phyloP scores from a whole-genome alignment of 2,797 vertebrate genomes.

The Austrolebias charrua region DNA sequence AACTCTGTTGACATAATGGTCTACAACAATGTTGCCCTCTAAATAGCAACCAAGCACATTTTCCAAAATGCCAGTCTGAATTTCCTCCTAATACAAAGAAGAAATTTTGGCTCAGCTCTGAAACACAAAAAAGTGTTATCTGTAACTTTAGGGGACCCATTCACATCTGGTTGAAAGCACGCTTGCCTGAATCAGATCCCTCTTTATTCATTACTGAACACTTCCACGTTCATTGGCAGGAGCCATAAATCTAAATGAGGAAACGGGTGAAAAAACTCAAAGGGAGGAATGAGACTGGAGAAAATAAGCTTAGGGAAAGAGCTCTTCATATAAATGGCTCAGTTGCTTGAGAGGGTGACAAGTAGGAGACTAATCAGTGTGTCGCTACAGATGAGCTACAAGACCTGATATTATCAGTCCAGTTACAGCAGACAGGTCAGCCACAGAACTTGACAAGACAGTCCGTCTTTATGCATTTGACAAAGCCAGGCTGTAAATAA shows the following conservation, averaged over 20 bases:
- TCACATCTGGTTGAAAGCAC: conserved; percentile 40
- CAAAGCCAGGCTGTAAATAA: background rate
- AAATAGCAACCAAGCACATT: conserved; percentile 2
- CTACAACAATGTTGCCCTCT: background rate
- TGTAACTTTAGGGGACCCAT: conserved; percentile 28
- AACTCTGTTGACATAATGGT: background rate
- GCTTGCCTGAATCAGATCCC: conserved; percentile 47
- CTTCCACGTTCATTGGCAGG: conserved; percentile 38
- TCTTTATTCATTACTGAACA: conserved; percentile 51
- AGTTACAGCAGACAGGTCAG: conserved; percentile 31
- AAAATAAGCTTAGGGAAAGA: conserved; percentile 56
- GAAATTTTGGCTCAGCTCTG: background rate
- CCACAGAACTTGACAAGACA: conserved; percentile 13
- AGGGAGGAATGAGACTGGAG: conserved; percentile 46
- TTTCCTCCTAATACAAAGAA: conserved; percentile 5
- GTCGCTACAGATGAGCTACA: conserved; percentile 23
- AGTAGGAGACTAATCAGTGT: conserved; percentile 59
- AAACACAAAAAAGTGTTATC: conserved; percentile 34
- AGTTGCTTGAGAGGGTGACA: conserved; percentile 26
- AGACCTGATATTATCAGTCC: conserved; percentile 9
- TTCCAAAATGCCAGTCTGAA: background rate
- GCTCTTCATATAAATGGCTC: conserved; percentile 59
- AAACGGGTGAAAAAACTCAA: conserved; percentile 33
- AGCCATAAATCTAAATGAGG: conserved; percentile 48
- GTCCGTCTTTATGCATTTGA: background rate